A percentile compares a stretch with the other conserved stretches of the same genome.
phyloP scores from a whole-genome alignment of 2,113 vertebrate species.

The Terrapene triunguis region DNA sequence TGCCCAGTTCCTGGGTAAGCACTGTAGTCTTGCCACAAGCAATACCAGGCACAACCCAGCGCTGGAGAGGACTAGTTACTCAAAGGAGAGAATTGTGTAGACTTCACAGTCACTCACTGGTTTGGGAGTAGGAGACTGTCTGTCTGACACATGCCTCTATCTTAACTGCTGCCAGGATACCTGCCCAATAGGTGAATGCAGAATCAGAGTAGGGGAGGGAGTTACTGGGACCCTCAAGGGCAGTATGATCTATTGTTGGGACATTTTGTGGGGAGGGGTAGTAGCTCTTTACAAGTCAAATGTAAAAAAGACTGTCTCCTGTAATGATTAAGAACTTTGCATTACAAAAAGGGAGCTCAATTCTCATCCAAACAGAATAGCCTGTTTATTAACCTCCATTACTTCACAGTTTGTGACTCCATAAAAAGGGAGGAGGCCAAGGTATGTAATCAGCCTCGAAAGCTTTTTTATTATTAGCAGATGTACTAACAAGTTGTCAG shows the following conservation, averaged over 20 bases:
- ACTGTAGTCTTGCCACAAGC: not conserved
- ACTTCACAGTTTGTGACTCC: not conserved
- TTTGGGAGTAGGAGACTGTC: not conserved
- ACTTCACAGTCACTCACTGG: not conserved
- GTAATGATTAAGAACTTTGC: not conserved
- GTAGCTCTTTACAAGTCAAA: not conserved
- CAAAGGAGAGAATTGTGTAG: fast-evolving
- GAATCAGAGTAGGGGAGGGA: not conserved
- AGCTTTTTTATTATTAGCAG: constrained; percentile 62
- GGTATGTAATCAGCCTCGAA: constrained; percentile 38
- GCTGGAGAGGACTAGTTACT: not conserved
- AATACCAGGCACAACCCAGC: not conserved
- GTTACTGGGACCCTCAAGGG: not conserved
- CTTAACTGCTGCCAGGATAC: not conserved
- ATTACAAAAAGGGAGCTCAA: not conserved
- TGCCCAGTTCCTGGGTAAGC: fast-evolving
- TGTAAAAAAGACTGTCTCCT: not conserved
- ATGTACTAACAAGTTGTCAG: constrained; percentile 48
- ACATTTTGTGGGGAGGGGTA: not conserved
- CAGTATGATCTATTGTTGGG: not conserved
- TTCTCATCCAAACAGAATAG: not conserved
- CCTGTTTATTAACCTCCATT: not conserved
- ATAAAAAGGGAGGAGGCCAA: constrained; percentile 36
- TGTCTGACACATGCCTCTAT: not conserved
- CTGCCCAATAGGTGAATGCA: not conserved